A percentile compares a stretch with the other conserved stretches of the same genome.
phyloP scores from a whole-genome alignment of 2,888 invertebrate genomes.

The Unio delphinus region DNA sequence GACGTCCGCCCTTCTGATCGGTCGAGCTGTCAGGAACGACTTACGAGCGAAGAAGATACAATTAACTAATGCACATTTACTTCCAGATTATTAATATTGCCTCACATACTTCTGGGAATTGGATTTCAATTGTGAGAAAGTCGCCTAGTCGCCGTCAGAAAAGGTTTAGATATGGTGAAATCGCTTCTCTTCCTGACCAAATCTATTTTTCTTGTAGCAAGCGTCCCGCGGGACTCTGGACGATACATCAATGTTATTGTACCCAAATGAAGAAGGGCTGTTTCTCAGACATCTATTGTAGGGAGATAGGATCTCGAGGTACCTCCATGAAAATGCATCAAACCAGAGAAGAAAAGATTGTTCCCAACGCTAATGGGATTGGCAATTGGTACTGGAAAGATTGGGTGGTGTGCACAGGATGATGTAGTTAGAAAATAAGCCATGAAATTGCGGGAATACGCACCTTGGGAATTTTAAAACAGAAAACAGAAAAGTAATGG shows the following conservation, averaged over 20 bases:
- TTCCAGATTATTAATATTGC: constrained; percentile 56
- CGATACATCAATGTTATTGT: constrained; percentile 18
- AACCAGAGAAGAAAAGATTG: neutral
- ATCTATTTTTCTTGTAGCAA: constrained; percentile 34
- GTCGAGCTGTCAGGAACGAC: constrained; percentile 10
- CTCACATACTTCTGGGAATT: constrained; percentile 42
- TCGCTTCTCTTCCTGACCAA: constrained; percentile 19
- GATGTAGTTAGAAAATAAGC: constrained; percentile 6
- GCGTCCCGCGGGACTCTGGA: constrained; percentile 13
- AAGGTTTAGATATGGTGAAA: constrained; percentile 29
- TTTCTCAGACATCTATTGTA: constrained; percentile 35
- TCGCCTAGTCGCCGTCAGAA: constrained; percentile 34
- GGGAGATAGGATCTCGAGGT: neutral
- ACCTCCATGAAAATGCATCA: neutral
- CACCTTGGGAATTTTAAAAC: constrained; percentile 25
- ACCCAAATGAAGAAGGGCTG: constrained; percentile 32
- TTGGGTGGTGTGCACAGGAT: neutral
- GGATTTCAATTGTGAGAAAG: constrained; percentile 47
- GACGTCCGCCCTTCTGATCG: too few species aligned
- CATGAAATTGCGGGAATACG: constrained; percentile 15
- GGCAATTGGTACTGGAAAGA: neutral
- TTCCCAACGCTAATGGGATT: constrained; percentile 2
- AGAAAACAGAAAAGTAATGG: constrained; percentile 27
- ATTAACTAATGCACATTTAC: constrained; percentile 59
- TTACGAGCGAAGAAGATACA: constrained; percentile 43